A percentile compares a stretch with the other conserved stretches of the same genome.
phyloP scores from a whole-genome alignment of 2,888 invertebrate species.

The Nomada ruficornis region DNA sequence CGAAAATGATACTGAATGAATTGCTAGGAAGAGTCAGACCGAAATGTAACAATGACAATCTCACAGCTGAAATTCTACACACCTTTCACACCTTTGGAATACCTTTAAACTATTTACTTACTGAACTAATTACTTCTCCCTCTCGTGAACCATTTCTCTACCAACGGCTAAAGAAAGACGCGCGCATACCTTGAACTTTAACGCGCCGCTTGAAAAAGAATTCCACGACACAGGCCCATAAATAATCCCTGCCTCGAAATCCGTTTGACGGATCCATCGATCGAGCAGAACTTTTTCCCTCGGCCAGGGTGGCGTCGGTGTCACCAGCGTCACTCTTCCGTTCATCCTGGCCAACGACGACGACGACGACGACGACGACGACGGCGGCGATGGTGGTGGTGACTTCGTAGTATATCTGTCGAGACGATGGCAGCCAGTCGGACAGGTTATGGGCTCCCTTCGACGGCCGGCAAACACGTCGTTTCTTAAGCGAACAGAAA shows the following conservation, averaged over 20 bases:
- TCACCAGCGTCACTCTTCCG: slow-evolving; percentile 46
- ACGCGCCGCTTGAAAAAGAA: slow-evolving; percentile 30
- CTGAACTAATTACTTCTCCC: not conserved
- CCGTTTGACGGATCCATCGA: slow-evolving; percentile 69
- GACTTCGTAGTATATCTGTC: slow-evolving; percentile 51
- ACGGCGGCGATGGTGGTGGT: slow-evolving; percentile 36
- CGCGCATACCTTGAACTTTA: slow-evolving; percentile 7
- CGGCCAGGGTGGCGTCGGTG: slow-evolving; percentile 45
- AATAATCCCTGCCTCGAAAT: slow-evolving; percentile 69
- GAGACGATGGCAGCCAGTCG: slow-evolving; percentile 57
- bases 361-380: not conserved
- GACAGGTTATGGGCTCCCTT: slow-evolving; percentile 67
- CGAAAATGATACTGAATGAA: no score
- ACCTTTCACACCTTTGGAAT: no score
- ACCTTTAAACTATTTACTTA: no score
- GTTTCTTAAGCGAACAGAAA: slow-evolving; percentile 67
- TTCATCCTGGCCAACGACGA: not conserved
- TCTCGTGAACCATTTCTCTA: not conserved
- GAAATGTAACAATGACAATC: no score
- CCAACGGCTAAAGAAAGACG: not conserved
- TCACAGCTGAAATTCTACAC: no score
- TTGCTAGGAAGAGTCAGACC: no score
- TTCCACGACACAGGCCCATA: slow-evolving; percentile 49
- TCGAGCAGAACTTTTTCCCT: slow-evolving; percentile 54
- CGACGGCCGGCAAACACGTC: slow-evolving; percentile 70